These are phyloP conservation scores for Lophotis ruficrista DNA, from an alignment of 2,113 vertebrate genomes.

Conservation along the genomic window DNA sequence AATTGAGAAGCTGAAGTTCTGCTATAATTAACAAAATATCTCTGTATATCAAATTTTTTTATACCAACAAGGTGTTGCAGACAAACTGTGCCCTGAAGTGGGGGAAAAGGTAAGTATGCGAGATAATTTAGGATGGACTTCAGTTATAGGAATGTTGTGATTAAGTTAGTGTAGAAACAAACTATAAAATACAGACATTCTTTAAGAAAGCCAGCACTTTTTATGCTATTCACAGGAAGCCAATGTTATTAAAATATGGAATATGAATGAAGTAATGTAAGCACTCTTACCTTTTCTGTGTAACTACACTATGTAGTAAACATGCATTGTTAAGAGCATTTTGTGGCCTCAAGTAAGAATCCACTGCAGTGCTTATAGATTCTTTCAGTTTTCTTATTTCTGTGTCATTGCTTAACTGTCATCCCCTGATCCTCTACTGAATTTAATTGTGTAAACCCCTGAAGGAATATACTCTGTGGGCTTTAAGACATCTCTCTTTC, in stretches of 20 bases:
- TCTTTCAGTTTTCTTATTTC: background rate
- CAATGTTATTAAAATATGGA: background rate
- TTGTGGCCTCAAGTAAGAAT: background rate
- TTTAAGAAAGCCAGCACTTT: background rate
- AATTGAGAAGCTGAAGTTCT: background rate
- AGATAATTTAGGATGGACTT: background rate
- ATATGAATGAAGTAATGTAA: background rate
- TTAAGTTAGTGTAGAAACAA: background rate
- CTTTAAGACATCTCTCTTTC: too few species aligned
- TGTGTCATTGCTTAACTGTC: background rate
- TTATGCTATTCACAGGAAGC: background rate
- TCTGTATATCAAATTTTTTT: background rate
- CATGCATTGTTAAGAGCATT: fast-evolving
- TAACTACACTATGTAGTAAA: background rate
- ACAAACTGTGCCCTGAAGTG: background rate
- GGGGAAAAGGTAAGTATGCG: background rate
- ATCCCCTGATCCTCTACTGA: background rate
- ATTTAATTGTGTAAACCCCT: background rate
- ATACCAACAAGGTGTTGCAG: background rate
- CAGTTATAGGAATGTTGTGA: background rate
- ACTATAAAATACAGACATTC: background rate
- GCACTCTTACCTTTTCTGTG: background rate
- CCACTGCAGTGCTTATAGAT: fast-evolving
- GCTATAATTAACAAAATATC: background rate
- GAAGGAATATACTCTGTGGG: background rate